Evolutionary conservation across 1,140 invertebrate genomes (phyloP), one percentile per base, ranked within the genome.

Genomic region (Varroa destructor): DNA sequence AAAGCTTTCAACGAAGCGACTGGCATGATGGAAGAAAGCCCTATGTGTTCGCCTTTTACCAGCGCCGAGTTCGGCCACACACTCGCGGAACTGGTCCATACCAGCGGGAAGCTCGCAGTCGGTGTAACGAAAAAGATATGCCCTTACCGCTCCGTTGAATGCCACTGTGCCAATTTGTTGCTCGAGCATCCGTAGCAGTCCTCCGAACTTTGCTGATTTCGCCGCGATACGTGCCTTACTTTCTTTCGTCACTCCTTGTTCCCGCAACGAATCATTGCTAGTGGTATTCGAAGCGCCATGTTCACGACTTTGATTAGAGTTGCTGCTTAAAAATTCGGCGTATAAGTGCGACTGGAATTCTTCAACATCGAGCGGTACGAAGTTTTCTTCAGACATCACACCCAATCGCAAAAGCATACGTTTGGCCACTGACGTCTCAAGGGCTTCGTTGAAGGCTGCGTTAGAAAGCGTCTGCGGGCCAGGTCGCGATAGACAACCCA

Each of bases 11-110:
- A 67, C 40, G 61, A 67, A 67, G 2, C 46, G 61, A 8, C 61
- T 67, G 12, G 46, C 61, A 14, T 67, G 61, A 67, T 67, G 61
- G 61, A 67, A 67, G 61, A 67, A 67, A 40, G 61, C 61, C 40
- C 61, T n/a, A 46, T 67, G 61, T 36, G 61, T 67, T 1, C 61
- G 61, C 46, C 61, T 67, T 37, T 67, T 67, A 12, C 61, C 61
- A 67, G 61, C 40, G 61, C 61, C 61, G 12, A 67, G 36, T 46
- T 67, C 61, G 12, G 61, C 61, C 10, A 67, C 61, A 40, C 61
- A 67, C 46, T 67, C 61, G 40, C 61, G 61, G 36, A 67, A 67
- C 37, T 67, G 61, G 40, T 67, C 61, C 40, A 67, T 46, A 5
- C 61, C 61, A 46, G 61, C 61, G 46, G 61, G 61, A 46, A 67